Percentiles rank a stretch among this genome's conserved stretches.
phyloP scores from a whole-genome alignment of 2,113 vertebrate genomes.

The Chitala chitala region DNA sequence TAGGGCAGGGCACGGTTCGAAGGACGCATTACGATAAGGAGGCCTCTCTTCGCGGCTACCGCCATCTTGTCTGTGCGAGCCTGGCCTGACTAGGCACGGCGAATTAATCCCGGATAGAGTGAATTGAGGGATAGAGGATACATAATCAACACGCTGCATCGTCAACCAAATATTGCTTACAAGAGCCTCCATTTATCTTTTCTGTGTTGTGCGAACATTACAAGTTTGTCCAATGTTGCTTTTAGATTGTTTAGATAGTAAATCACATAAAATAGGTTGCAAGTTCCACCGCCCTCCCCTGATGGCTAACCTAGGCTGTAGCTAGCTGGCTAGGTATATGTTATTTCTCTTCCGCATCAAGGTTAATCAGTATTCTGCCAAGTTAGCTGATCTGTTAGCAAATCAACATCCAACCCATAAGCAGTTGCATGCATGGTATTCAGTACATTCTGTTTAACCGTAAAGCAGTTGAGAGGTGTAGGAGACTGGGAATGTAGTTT shows the following conservation, averaged over 20 bases:
- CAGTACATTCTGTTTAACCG: neutral
- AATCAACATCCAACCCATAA: neutral
- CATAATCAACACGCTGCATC: constrained; percentile 62
- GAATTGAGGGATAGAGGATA: constrained; percentile 56
- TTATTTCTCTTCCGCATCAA: neutral
- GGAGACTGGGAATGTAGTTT: no score
- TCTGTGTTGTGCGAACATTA: neutral
- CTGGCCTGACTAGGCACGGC: constrained; percentile 56
- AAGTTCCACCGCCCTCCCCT: neutral
- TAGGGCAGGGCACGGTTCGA: constrained; percentile 20
- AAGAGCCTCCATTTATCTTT: constrained; percentile 9
- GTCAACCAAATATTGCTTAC: constrained; percentile 44
- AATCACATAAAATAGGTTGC: constrained; percentile 1
- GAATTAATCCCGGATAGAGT: constrained; percentile 70
- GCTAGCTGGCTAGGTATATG: constrained; percentile 14
- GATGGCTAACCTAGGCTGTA: neutral
- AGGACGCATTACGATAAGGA: constrained; percentile 36
- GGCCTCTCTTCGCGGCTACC: constrained; percentile 15
- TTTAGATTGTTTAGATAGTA: neutral
- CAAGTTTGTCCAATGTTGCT: neutral
- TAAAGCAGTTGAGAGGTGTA: neutral
- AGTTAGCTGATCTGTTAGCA: neutral
- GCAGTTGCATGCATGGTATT: neutral
- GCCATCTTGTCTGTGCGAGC: constrained; percentile 58
- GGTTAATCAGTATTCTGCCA: neutral